These are phyloP conservation scores for Synergus gifuensis DNA, from an alignment of 2,888 invertebrate species.

Conservation along the genomic window DNA sequence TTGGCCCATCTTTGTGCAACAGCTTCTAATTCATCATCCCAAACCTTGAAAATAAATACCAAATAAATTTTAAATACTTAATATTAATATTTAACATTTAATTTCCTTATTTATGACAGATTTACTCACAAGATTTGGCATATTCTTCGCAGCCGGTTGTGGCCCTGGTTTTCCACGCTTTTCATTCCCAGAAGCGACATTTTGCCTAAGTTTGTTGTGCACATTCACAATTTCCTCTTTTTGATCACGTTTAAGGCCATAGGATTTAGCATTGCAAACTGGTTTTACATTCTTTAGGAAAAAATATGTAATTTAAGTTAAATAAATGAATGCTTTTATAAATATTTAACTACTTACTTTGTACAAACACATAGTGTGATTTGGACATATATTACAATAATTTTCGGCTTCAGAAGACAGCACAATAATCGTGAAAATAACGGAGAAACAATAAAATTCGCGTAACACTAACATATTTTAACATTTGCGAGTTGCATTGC, in stretches of 20 bases:
- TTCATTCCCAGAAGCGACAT: conserved; percentile 59
- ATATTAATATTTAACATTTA: too few relatives aligned
- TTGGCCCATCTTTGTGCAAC: conserved; percentile 78
- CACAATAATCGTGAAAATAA: neutral
- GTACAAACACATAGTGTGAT: conserved; percentile 10
- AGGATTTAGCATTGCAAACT: neutral
- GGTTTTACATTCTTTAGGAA: conserved; percentile 3
- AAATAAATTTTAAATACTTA: neutral
- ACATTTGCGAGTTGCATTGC: neutral
- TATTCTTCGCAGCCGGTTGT: conserved; percentile 58
- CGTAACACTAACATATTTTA: neutral
- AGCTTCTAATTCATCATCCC: conserved; percentile 73
- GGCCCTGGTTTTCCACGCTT: conserved; percentile 60
- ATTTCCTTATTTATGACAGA: neutral
- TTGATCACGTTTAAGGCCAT: conserved; percentile 42
- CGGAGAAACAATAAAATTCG: neutral
- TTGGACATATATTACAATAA: conserved; percentile 31
- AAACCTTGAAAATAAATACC: conserved; percentile 44
- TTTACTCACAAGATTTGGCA: conserved; percentile 57
- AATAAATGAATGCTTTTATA: neutral
- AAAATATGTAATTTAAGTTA: neutral
- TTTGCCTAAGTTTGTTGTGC: conserved; percentile 57
- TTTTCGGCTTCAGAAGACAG: neutral
- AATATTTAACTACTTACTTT: neutral
- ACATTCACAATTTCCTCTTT: conserved; percentile 45